Conservation (phyloP, 2,113 vertebrate species). For the Semicossyphus pulcher region DNA sequence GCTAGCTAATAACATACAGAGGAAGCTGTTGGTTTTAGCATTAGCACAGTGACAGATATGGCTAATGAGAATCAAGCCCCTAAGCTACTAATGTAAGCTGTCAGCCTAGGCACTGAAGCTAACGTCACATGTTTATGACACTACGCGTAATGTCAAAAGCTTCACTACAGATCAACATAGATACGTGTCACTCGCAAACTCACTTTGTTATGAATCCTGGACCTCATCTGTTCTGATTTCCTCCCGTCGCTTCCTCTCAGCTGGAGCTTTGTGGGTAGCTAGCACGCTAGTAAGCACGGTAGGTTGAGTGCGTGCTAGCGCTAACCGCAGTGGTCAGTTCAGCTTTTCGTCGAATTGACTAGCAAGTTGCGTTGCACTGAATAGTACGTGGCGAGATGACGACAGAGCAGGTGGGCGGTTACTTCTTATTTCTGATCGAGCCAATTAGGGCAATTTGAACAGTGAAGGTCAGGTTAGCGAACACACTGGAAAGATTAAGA, state of each 20-base stretch:
- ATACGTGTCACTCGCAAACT: conserved; percentile 40
- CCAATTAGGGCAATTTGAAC: neutral
- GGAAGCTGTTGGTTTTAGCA: conserved; percentile 55
- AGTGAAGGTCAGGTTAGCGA: neutral
- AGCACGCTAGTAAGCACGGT: conserved; percentile 7
- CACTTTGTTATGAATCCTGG: conserved; percentile 53
- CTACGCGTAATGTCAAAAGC: neutral
- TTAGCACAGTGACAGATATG: conserved; percentile 51
- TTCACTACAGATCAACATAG: neutral
- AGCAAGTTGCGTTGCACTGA: conserved; percentile 72
- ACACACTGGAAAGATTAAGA: neutral
- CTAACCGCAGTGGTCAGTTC: conserved; percentile 50
- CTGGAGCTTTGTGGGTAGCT: conserved; percentile 39
- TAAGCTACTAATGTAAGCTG: neutral
- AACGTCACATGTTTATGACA: neutral
- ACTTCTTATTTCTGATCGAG: neutral
- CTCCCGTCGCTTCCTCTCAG: conserved; percentile 27
- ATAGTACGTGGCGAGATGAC: conserved; percentile 79
- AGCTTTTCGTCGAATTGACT: conserved; percentile 24
- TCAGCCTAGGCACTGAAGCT: neutral
- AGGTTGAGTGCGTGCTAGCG: neutral
- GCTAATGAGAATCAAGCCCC: conserved; percentile 20
- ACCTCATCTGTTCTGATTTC: conserved; percentile 40
- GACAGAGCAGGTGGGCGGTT: conserved; percentile 46
- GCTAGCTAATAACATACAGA: conserved; percentile 31